A percentile compares a stretch with the other conserved stretches of the same genome.
phyloP scores from a whole-genome alignment of 2,888 invertebrate species.

The Anaspis maculata region DNA sequence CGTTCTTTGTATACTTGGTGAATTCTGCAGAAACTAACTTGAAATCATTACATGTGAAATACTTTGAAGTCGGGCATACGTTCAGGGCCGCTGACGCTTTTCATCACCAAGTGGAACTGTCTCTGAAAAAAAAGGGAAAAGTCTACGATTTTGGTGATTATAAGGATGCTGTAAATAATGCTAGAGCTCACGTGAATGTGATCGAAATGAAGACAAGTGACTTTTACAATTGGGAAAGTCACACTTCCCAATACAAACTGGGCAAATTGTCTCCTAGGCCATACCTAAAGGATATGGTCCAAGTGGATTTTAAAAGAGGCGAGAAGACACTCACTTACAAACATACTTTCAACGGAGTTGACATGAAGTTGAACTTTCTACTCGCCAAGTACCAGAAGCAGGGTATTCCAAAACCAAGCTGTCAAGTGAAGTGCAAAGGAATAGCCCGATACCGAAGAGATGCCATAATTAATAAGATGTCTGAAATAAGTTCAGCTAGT shows the following conservation, averaged over 20 bases:
- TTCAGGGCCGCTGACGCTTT: constrained; percentile 11
- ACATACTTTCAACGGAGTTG: background rate
- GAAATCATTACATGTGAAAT: constrained; percentile 5
- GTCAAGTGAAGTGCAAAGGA: too few relatives aligned
- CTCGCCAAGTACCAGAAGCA: too few relatives aligned
- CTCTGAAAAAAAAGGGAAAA: constrained; percentile 8
- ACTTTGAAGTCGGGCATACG: constrained; percentile 10
- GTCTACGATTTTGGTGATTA: constrained; percentile 10
- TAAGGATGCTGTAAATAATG: constrained; percentile 6
- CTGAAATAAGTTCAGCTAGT: too few relatives aligned
- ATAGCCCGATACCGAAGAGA: too few relatives aligned
- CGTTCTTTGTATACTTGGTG: constrained; percentile 14
- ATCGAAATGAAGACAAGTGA: constrained; percentile 6
- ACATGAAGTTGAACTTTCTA: background rate
- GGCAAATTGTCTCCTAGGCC: constrained; percentile 9
- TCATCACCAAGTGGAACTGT: constrained; percentile 11
- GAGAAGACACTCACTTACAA: too few relatives aligned
- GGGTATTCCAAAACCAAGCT: too few relatives aligned
- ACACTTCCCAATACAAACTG: constrained; percentile 11
- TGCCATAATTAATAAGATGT: too few relatives aligned
- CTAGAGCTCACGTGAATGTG: constrained; percentile 2
- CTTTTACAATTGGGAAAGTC: constrained; percentile 11
- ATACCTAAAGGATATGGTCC: constrained; percentile 10
- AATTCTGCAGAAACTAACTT: constrained; percentile 11
- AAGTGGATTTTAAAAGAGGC: too few relatives aligned